phyloP scores from a whole-genome alignment of 2,888 invertebrate genomes.

The Pristionchus maxplancki region DNA sequence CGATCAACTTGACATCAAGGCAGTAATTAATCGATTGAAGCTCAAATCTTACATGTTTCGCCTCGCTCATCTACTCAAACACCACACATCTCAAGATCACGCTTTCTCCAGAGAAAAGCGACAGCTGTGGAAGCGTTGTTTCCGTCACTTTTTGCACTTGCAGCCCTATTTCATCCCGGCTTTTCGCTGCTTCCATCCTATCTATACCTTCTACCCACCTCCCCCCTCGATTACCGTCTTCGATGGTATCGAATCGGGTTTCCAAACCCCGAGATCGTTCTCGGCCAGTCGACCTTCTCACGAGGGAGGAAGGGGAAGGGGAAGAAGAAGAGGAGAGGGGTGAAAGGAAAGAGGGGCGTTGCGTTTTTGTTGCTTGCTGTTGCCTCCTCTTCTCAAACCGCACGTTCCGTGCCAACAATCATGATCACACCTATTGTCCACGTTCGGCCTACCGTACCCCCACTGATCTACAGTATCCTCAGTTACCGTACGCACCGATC shows the following conservation, averaged over 20 bases:
- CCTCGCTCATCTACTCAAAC: background rate
- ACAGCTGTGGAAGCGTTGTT: background rate
- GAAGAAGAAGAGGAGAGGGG: background rate
- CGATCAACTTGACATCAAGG: no score
- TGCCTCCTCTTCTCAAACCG: background rate
- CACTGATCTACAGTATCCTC: background rate
- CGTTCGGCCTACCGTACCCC: background rate
- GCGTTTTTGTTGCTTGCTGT: background rate
- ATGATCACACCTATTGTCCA: background rate
- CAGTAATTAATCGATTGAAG: no score
- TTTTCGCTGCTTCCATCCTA: background rate
- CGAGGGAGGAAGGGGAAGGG: background rate
- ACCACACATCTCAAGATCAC: background rate
- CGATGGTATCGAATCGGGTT: background rate
- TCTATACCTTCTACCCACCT: background rate
- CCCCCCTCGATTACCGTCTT: background rate
- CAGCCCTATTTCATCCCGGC: background rate
- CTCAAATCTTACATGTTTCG: no score
- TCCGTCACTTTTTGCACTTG: constrained; percentile 23
- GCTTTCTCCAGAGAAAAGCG: background rate
- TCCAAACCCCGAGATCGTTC: no score
- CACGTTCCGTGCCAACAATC: background rate
- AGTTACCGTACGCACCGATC: background rate
- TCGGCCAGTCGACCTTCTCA: background rate
- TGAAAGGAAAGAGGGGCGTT: background rate